Conservation (phyloP, 2,113 vertebrate species). For the Antennarius striatus region DNA sequence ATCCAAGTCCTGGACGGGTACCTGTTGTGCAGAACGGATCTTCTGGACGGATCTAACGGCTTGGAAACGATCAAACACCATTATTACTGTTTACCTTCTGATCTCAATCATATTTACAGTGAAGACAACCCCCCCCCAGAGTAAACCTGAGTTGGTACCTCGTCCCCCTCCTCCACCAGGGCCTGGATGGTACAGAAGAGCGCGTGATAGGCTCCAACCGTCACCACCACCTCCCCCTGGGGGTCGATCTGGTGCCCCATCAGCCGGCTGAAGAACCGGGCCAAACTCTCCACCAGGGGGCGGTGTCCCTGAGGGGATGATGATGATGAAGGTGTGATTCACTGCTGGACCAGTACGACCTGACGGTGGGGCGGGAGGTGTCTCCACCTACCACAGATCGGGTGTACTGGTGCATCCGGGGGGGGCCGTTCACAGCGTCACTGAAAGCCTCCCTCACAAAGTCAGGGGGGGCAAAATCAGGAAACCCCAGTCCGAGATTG, state of each 20-base stretch:
- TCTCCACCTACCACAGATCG: slow-evolving; percentile 84
- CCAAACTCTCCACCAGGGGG: slow-evolving; percentile 84
- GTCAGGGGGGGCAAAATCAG: slow-evolving; percentile 87
- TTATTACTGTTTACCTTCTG: no score
- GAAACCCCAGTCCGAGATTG: slow-evolving; percentile 96
- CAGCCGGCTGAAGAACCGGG: slow-evolving; percentile 86
- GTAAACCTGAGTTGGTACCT: slow-evolving; percentile 76
- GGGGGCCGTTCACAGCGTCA: slow-evolving; percentile 74
- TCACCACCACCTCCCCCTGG: slow-evolving; percentile 86
- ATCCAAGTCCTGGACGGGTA: no score
- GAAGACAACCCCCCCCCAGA: no score
- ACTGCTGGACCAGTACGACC: no score
- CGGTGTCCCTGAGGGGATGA: slow-evolving; percentile 85
- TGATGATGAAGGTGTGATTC: neutral
- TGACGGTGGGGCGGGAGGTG: neutral
- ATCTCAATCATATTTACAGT: no score
- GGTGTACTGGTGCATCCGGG: slow-evolving; percentile 91
- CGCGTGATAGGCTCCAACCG: slow-evolving; percentile 91
- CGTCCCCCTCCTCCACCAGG: slow-evolving; percentile 89
- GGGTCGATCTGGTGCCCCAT: slow-evolving; percentile 86
- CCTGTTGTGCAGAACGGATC: no score
- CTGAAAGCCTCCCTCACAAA: slow-evolving; percentile 85
- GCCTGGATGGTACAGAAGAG: slow-evolving; percentile 94
- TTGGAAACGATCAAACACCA: no score
- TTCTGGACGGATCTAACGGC: no score